A percentile compares a stretch with the other conserved stretches of the same genome.
Evolutionary conservation across 2,797 vertebrate genomes (phyloP).

Genomic region (Onychomys leucogaster): DNA sequence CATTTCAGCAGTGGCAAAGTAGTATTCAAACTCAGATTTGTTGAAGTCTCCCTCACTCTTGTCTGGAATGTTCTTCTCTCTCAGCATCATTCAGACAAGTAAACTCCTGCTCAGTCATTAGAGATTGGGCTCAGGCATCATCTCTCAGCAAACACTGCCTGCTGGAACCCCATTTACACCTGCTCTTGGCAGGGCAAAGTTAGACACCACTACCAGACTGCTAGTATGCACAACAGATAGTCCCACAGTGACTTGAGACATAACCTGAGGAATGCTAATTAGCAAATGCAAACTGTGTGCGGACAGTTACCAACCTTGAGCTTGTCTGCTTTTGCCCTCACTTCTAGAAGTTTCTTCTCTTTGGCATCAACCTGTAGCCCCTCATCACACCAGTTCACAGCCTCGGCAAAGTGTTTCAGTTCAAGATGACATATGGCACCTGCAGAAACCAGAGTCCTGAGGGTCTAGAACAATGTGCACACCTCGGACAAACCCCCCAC

Average conservation of each 20-base stretch:
- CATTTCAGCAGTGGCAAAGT: not conserved
- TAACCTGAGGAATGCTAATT: slow-evolving; percentile 19
- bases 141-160: not conserved
- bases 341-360: slow-evolving; percentile 94
- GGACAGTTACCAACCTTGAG: slow-evolving; percentile 89
- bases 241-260: not conserved
- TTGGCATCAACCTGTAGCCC: slow-evolving; percentile 90
- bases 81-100: not conserved
- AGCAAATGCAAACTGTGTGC: not conserved
- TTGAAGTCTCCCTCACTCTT: not conserved
- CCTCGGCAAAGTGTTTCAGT: slow-evolving; percentile 91
- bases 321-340: slow-evolving; percentile 93
- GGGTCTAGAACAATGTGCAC: not conserved
- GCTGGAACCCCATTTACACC: not conserved
- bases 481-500: not conserved
- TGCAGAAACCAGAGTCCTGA: slow-evolving; percentile 83
- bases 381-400: slow-evolving; percentile 95
- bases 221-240: not conserved
- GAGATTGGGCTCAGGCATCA: not conserved
- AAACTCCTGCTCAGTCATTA: not conserved
- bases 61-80: not conserved
- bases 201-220: not conserved
- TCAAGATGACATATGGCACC: slow-evolving; percentile 95
- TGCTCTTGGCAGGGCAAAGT: not conserved
- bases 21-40: not conserved